These are phyloP conservation scores for Candidula unifasciata DNA, from an alignment of 2,888 invertebrate species.

Conservation along the genomic window DNA sequence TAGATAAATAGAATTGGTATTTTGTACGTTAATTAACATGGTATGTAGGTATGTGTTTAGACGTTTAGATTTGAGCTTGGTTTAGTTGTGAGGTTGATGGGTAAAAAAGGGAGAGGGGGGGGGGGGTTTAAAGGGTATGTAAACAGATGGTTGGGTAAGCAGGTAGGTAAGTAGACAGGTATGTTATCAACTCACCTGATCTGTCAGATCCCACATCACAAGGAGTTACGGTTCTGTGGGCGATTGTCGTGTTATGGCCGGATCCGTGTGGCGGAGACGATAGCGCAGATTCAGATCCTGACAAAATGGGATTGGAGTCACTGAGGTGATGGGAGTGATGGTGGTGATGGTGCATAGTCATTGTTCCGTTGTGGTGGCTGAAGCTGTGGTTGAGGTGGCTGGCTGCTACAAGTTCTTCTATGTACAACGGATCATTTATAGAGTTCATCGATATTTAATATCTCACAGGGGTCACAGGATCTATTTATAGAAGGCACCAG, in stretches of 20 bases:
- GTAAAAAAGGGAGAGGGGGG: not conserved
- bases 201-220: conserved; percentile 60
- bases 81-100: not conserved
- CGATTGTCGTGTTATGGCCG: conserved; percentile 52
- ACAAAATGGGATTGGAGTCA: conserved; percentile 44
- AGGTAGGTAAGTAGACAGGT: not conserved
- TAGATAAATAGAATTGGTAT: too few relatives aligned
- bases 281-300: conserved; percentile 47
- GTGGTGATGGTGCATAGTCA: conserved; percentile 59
- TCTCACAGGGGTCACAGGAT: not conserved
- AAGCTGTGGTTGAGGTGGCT: conserved; percentile 25
- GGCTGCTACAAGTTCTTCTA: conserved; percentile 65
- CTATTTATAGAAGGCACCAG: too few relatives aligned
- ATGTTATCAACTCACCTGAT: conserved; percentile 51
- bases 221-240: conserved; percentile 57
- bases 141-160: not conserved
- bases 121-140: not conserved
- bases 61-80: not conserved
- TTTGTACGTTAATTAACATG: too few relatives aligned
- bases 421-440: conserved; percentile 66
- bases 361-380: conserved; percentile 50
- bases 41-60: too few relatives aligned
- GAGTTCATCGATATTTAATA: conserved; percentile 69
- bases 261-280: conserved; percentile 55
- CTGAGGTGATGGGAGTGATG: conserved; percentile 53